Percentiles rank a stretch among this genome's conserved stretches.
phyloP scores from a whole-genome alignment of 2,888 invertebrate genomes.

The Drosophila eohydei region DNA sequence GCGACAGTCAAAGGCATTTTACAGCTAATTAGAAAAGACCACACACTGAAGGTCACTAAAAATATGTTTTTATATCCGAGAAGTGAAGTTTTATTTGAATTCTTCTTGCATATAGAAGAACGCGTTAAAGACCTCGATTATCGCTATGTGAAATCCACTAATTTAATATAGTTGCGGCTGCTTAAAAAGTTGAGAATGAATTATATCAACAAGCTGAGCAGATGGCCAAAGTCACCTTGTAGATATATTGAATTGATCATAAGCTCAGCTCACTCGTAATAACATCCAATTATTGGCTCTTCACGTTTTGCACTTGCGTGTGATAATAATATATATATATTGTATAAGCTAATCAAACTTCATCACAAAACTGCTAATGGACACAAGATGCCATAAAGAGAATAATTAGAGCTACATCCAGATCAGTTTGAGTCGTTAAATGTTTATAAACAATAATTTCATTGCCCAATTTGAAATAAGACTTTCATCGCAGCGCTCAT shows the following conservation, averaged over 20 bases:
- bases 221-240: conserved; percentile 2
- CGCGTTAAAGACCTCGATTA: background rate
- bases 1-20: conserved; percentile 20
- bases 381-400: background rate
- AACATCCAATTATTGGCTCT: conserved; percentile 22
- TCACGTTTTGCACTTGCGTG: conserved; percentile 37
- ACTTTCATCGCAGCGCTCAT: conserved; percentile 19
- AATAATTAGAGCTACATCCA: background rate
- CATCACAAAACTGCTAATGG: conserved; percentile 4
- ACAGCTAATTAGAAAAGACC: conserved; percentile 41
- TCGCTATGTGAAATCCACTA: background rate
- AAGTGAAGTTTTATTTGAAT: background rate
- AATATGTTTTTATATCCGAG: background rate
- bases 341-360: background rate
- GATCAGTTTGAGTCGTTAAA: too few relatives aligned
- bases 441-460: background rate
- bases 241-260: background rate
- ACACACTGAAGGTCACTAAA: conserved; percentile 27
- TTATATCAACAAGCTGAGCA: conserved; percentile 14
- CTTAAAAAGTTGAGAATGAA: conserved; percentile 11
- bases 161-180: conserved; percentile 4
- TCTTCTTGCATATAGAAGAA: background rate
- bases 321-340: conserved; percentile 18
- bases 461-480: background rate
- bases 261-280: background rate